Conservation (phyloP, 30 jellyfish, hydroid and myxozoan genomes). For the Nemopilema nomurai region DNA sequence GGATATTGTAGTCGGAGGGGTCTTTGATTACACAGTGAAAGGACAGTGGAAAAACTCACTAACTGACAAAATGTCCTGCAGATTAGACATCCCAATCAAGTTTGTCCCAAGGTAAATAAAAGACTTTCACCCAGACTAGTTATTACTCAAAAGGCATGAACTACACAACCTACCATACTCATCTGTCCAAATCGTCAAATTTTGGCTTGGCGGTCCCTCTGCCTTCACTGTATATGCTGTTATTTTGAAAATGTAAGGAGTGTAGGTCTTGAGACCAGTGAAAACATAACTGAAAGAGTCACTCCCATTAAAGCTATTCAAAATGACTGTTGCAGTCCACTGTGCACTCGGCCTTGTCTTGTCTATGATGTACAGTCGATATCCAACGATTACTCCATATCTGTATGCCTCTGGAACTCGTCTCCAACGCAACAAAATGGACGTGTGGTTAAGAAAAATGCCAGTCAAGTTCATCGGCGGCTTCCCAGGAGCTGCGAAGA, state of each 20-base stretch:
- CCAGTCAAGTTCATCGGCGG: conserved; percentile 61
- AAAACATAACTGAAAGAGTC: conserved; percentile 24
- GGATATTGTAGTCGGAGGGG: no score
- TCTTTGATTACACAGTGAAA: no score
- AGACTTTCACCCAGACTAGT: neutral
- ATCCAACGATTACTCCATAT: conserved; percentile 33
- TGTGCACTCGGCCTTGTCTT: conserved; percentile 1
- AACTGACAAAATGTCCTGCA: no score
- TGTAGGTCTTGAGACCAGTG: conserved; percentile 30
- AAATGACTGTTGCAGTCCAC: neutral
- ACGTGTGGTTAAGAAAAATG: conserved; percentile 26
- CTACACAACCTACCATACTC: conserved; percentile 30
- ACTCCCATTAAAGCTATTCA: conserved; percentile 4
- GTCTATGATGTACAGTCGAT: conserved; percentile 28
- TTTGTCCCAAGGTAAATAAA: no score
- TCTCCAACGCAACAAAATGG: conserved; percentile 28
- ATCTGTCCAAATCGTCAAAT: conserved; percentile 54
- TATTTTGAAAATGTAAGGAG: conserved; percentile 29
- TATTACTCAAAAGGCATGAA: neutral
- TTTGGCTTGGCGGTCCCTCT: conserved; percentile 24
- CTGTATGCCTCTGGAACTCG: conserved; percentile 48
- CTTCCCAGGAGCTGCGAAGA: conserved; percentile 10
- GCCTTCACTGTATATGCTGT: conserved; percentile 33
- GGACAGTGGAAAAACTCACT: no score
- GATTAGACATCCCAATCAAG: neutral